Evolutionary conservation across 2,888 invertebrate genomes (phyloP).

Genomic region (Prostheceraeus crozeri): DNA sequence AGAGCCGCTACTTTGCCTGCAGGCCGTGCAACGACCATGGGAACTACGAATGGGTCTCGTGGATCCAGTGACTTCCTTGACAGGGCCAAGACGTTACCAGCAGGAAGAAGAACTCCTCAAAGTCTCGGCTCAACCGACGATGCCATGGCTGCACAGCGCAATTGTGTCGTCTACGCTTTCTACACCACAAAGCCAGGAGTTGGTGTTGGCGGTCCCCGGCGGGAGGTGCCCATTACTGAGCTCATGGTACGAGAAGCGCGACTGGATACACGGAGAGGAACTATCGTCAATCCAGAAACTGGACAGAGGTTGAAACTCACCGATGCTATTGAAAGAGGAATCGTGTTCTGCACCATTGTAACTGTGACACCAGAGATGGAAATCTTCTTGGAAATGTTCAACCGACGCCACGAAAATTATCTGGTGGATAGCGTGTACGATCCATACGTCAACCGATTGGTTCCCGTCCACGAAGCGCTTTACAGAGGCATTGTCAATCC

Average conservation of each 20-base stretch:
- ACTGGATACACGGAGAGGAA: slow-evolving; percentile 45
- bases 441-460: slow-evolving; percentile 54
- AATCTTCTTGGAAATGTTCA: slow-evolving; percentile 33
- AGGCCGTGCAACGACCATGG: no score
- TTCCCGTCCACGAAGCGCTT: slow-evolving; percentile 74
- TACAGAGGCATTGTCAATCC: slow-evolving; percentile 67
- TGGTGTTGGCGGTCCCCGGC: slow-evolving; percentile 7
- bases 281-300: slow-evolving; percentile 71
- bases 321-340: slow-evolving; percentile 69
- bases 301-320: slow-evolving; percentile 73
- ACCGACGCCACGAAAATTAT: slow-evolving; percentile 34
- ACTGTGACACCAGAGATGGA: slow-evolving; percentile 24
- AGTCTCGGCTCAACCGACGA: slow-evolving; percentile 21
- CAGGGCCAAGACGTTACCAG: no score
- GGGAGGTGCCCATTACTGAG: slow-evolving; percentile 30
- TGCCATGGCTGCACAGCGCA: slow-evolving; percentile 19
- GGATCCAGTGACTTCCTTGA: no score
- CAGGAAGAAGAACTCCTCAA: no score
- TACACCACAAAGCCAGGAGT: slow-evolving; percentile 26
- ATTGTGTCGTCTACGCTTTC: slow-evolving; percentile 29
- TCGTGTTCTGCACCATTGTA: slow-evolving; percentile 39
- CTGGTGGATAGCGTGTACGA: slow-evolving; percentile 36
- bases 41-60: no score
- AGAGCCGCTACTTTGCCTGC: no score
- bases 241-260: slow-evolving; percentile 33